Base-by-base conservation (phyloP, 2,888 invertebrate genomes). In the Pachymerium ferrugineum region DNA sequence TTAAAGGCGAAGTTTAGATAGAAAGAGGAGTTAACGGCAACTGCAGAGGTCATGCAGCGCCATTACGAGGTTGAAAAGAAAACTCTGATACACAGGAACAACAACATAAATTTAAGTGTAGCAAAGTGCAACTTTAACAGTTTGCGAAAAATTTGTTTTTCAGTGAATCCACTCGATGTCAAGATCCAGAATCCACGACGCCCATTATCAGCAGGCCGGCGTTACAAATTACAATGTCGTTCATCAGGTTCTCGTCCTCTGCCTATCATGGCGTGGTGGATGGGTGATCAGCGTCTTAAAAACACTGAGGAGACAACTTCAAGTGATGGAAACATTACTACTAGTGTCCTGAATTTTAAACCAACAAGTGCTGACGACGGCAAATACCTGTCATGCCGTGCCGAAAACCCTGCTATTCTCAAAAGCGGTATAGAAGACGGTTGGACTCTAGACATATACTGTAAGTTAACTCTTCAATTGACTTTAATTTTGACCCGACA, bases 231-330 rank as follows among this genome's bases (percentile, higher is more conserved):
- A 28, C 77, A 76, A 16, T 81, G 81, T 73, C 77, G 77, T 33
- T 77, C 79, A 5, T 77, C 77, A 10, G 81, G 81, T 1, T 80
- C 81, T n/a, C 76, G 80, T 19, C 79, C 80, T 16, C 78, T 79
- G 1, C 79, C 81, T 8, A 77, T 78, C 35, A 78, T 80, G 72
- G 78, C 79, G 6, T 81, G 81, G 81, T 80, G 79, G 79, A 77
- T 78, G 69, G 80, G 79, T 6, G 78, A 78, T 67, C 76, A 76
- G 5, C 35, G 74, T n/a, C 70, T 76, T 71, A 76, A 74, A 68
- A 25, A 47, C 16, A 74, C 75, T 10, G 75, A 72, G 42, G 74
- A 71, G 31, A 74, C 38, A 25, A 69, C 75, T 10, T 73, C 75
- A 31, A 70, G 71, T 12, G 78, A 78, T 38, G 77, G 77, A 75